Base-by-base conservation (phyloP, 2,113 vertebrate species). In the Pluvianellus socialis region DNA sequence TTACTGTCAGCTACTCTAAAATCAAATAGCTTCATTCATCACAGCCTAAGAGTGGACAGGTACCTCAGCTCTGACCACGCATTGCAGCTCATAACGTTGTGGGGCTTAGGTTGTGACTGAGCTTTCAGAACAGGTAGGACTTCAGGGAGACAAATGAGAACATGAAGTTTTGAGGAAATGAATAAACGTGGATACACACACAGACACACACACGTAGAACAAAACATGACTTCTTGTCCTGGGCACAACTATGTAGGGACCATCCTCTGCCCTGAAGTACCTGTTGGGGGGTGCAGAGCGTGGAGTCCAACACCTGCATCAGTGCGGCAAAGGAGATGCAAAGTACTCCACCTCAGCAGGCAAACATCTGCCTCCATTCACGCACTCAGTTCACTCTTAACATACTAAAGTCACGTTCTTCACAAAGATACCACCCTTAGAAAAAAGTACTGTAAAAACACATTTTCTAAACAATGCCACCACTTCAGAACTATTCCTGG, bases 181-280 rank as follows among this genome's bases (percentile, higher is more conserved):
- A 77, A 27, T 17, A 88, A 45, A 10, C 7, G 9, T 30, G 12
- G 8, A 52, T 11, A n/a, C 3, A 26, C 6, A 65, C 5, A 47
- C 2, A n/a, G 2, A 26, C 6, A 65, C 5, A 47, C 2, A 13
- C 1, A 33, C 3, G 20, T 1, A 44, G n/a, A 1, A 59, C 30
- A 76, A 30, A 27, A 0, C 0, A 14, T 26, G 6, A 38, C 13
- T 52, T 55, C 18, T 55, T 61, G 5, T 76, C 23, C 42, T 38
- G 33, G 56, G 35, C 35, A 33, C 30, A 79, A 23, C 14, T 52
- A 10, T 10, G 21, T 44, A 44, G 16, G 33, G 12, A 75, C 49
- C 49, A 65, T 16, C 10, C 8, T 35, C 62, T 72, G 44, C 27
- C 40, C 30, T 35, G 14, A 65, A 20, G 33, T 40, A 68, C 14